A percentile compares a stretch with the other conserved stretches of the same genome.
Evolutionary conservation across 2,113 vertebrate genomes (phyloP).

Genomic region (Cyprinodon brontotheroides): DNA sequence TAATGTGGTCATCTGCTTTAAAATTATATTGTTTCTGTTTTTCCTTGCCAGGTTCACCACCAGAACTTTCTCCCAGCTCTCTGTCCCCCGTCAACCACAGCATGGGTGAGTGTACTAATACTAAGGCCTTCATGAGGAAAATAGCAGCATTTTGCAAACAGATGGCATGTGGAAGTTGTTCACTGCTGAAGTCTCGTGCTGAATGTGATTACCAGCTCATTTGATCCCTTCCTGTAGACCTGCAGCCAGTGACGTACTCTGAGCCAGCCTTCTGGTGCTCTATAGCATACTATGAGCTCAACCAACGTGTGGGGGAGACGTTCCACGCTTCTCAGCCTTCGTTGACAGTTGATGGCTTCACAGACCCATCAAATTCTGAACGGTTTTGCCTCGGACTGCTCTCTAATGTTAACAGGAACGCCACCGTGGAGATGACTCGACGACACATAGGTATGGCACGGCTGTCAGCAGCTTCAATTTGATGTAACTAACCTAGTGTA

Average conservation of each 20-base stretch:
- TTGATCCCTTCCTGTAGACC: conserved; percentile 75
- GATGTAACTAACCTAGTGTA: neutral
- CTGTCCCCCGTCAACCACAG: conserved; percentile 97
- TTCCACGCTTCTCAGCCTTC: conserved; percentile 98
- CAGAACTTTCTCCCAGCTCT: conserved; percentile 94
- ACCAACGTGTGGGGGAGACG: conserved; percentile 98
- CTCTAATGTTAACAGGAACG: conserved; percentile 97
- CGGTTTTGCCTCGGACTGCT: conserved; percentile 95
- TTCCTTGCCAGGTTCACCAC: conserved; percentile 89
- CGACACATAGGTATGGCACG: conserved; percentile 91
- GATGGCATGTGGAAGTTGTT: neutral
- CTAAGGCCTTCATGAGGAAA: neutral
- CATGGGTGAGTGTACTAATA: conserved; percentile 83
- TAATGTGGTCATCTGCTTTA: neutral
- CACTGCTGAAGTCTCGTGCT: neutral
- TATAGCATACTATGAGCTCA: conserved; percentile 98
- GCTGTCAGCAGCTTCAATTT: neutral
- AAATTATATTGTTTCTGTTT: conserved; percentile 29
- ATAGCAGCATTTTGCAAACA: neutral
- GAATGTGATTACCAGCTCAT: neutral
- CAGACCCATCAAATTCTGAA: conserved; percentile 97
- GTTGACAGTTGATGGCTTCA: conserved; percentile 95
- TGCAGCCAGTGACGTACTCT: conserved; percentile 97
- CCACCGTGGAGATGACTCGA: conserved; percentile 98
- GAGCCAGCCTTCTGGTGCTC: conserved; percentile 99